Evolutionary conservation across 53 echinoderm and acorn worm genomes (phyloP), one percentile per base, ranked within the genome.

Genomic region (Mesocentrotus franciscanus): DNA sequence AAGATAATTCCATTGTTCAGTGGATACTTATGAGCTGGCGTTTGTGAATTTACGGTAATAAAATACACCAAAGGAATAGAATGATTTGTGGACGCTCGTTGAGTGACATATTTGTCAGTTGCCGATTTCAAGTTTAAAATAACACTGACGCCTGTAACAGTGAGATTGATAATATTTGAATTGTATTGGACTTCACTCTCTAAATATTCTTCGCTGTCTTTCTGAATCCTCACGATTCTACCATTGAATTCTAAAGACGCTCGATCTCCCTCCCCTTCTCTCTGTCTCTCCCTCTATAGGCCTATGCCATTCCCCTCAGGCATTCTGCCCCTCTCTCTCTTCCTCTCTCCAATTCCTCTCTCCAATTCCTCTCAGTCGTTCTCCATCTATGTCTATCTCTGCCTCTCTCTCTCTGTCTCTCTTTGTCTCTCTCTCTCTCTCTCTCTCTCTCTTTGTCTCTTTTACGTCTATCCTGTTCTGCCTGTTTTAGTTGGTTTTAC

Each of bases 1-100:
- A 87, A n/a, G n/a, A 87, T 87, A 87, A 58, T 58, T 22, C 87
- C 17, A 27, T 56, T 87, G 87, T 87, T 87, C 3, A 26, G 26
- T 5, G 18, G 42, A 81, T 36, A 42, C 81, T 81, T 9, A 11
- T n/a, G 32, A 74, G 74, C 9, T 12, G 18, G 22, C 81, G 22
- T 39, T 36, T 20, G 22, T 81, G 36, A 81, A 30, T 29, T 42
- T 20, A 81, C 7, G 7, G 81, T 36, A 74, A 42, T 81, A 81
- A 36, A 81, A 81, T 22, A 81, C 42, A 39, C 22, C 22, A 42
- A 42, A 20, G 81, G 5, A 81, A 39, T 78, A 14, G 12, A 2
- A 27, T 71, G 5, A 0, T 11, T 64, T 64, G 10, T 33, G 15
- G 33, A 8, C 15, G 33, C n/a, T 72, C 27, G 9, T 72, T n/a